Conservation (phyloP, 2,113 vertebrate genomes). For the Chaetodon auriga region DNA sequence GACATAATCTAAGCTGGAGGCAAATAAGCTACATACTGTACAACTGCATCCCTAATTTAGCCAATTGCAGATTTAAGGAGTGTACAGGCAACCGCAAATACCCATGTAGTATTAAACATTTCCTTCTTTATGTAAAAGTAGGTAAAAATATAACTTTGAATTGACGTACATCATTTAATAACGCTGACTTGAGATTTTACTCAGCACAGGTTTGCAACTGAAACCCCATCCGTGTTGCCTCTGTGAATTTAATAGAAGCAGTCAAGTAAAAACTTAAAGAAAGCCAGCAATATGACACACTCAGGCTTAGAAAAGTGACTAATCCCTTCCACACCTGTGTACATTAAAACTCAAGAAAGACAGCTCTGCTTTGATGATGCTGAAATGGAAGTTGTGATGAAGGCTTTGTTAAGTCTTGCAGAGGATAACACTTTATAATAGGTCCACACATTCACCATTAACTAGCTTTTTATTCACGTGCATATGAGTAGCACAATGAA, state of each 20-base stretch:
- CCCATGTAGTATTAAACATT: slow-evolving; percentile 15
- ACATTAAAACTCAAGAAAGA: neutral
- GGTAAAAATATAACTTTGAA: neutral
- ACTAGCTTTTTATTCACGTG: too few relatives aligned
- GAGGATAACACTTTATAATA: too few relatives aligned
- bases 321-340: neutral
- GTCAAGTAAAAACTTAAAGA: neutral
- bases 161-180: neutral
- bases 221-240: neutral
- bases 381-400: neutral
- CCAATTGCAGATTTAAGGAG: neutral
- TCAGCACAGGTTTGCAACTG: neutral
- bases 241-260: neutral
- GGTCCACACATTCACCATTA: too few relatives aligned
- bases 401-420: neutral
- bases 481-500: too few relatives aligned
- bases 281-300: slow-evolving; percentile 23
- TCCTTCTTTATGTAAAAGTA: neutral
- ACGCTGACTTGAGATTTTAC: neutral
- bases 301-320: neutral
- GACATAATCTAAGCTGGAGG: neutral
- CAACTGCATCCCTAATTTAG: neutral
- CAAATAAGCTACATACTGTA: neutral
- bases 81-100: neutral
- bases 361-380: neutral